A percentile compares a stretch with the other conserved stretches of the same genome.
Evolutionary conservation across 92 coral and sea anemone genomes (phyloP).

Genomic region (Montipora capitata): DNA sequence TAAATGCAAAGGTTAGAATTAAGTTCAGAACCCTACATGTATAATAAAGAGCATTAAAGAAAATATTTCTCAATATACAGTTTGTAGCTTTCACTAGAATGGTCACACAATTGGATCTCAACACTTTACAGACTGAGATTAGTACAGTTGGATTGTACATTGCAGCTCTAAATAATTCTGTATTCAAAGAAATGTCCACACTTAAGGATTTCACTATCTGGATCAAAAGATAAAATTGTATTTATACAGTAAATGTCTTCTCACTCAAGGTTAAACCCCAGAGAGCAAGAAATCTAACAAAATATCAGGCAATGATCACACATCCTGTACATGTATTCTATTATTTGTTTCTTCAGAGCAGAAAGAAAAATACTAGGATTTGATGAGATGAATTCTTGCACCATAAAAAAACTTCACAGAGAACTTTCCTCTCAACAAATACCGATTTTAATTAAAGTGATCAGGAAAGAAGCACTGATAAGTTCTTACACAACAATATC

Average conservation of each 20-base stretch:
- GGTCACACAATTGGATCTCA: no score
- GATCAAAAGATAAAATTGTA: background rate
- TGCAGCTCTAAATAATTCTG: background rate
- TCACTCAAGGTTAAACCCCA: background rate
- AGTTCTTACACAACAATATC: constrained; percentile 20
- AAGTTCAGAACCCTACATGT: no score
- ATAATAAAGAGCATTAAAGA: no score
- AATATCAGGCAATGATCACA: constrained; percentile 3
- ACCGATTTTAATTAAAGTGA: background rate
- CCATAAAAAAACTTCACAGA: background rate
- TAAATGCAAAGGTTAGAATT: no score
- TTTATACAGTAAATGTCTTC: background rate
- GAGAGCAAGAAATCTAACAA: background rate
- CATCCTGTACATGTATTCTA: background rate
- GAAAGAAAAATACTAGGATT: background rate
- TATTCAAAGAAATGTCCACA: background rate
- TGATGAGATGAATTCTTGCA: background rate
- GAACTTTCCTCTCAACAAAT: background rate
- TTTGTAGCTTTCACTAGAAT: no score
- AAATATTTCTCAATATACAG: no score
- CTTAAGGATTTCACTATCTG: background rate
- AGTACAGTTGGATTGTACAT: no score
- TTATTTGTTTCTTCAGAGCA: background rate
- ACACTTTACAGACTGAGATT: no score
- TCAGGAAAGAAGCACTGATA: background rate